Evolutionary conservation across 2,797 vertebrate species (phyloP), one percentile per base, ranked within the genome.

Genomic region (Mormyrops boulengeri): DNA sequence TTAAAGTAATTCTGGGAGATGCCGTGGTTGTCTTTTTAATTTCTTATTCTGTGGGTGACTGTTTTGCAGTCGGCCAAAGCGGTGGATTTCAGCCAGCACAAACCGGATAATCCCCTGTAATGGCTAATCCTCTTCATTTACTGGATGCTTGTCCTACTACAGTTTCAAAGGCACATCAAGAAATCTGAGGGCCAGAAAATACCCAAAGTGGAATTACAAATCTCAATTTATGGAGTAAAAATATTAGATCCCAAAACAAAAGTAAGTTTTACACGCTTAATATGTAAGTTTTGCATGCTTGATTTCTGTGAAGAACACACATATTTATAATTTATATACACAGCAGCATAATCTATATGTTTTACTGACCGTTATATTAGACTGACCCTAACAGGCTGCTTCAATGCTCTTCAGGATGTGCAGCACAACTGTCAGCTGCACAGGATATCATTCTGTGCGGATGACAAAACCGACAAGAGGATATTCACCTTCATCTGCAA

Each of bases 401-500:
- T 89, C 9, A 14, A 11, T 89, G 38, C 66, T 90, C 91, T 82
- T 85, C 96, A 99, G 98, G 98, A 99, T 92, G 96, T 99, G 90
- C 97, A 97, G 91, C 96, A 99, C 91, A 99, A 99, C 94, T 99
- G 98, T 91, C 98, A 99, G 91, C 94, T 99, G 92, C 98, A 99
- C 89, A 95, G 98, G 95, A 99, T 99, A 96, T 99, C 98, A 5
- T 99, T 99, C 94, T 99, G 98, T 90, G 98, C 98, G 6, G 98
- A 99, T 89, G 98, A 99, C 95, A 99, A 99, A 95, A 99, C 98
- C 0, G 98, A 99, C 94, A 99, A 99, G 95, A 96, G 98, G 92
- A 99, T 99, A 96, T 99, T 99, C 90, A 99, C 98, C 41, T 99
- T 99, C 92, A 99, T 99, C 95, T 99, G 98, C 96, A 99, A 99